A percentile compares a stretch with the other conserved stretches of the same genome.
These are phyloP conservation scores for Agonopterix alstromeriana DNA, from an alignment of 2,888 invertebrate species.

Conservation along the genomic window DNA sequence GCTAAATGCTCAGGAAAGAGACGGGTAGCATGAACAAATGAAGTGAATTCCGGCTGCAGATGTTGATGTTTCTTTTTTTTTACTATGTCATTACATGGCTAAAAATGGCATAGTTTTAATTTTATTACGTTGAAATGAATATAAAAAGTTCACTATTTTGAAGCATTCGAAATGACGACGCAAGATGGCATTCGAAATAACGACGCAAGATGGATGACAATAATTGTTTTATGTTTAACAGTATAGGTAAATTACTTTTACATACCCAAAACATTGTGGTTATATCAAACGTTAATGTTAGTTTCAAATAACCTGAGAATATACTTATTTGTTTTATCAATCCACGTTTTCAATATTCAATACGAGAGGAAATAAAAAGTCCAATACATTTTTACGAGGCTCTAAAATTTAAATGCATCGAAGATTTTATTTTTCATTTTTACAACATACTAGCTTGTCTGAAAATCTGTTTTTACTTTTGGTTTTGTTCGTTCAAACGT, in stretches of 20 bases:
- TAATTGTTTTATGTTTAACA: too few relatives aligned
- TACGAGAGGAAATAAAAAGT: slow-evolving; percentile 23
- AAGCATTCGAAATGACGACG: not conserved
- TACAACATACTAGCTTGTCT: not conserved
- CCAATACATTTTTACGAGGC: slow-evolving; percentile 36
- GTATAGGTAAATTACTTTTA: not conserved
- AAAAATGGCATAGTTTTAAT: too few relatives aligned
- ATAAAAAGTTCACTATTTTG: not conserved
- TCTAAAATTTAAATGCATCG: slow-evolving; percentile 36
- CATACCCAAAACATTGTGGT: not conserved
- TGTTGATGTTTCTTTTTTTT: too few relatives aligned
- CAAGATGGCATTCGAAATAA: not conserved
- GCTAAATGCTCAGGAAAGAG: too few relatives aligned
- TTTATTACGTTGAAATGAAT: too few relatives aligned
- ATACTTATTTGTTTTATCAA: slow-evolving; percentile 2
- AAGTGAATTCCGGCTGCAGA: too few relatives aligned
- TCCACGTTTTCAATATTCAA: too few relatives aligned
- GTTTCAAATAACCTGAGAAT: not conserved
- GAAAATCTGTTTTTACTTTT: not conserved
- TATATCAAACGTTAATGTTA: not conserved
- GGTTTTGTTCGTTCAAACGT: not conserved
- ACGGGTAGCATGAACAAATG: too few relatives aligned
- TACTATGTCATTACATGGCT: too few relatives aligned
- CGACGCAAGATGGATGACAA: not conserved
- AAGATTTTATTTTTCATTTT: slow-evolving; percentile 16